phyloP scores from a whole-genome alignment of 2,113 vertebrate species.

The Phainopepla nitens region DNA sequence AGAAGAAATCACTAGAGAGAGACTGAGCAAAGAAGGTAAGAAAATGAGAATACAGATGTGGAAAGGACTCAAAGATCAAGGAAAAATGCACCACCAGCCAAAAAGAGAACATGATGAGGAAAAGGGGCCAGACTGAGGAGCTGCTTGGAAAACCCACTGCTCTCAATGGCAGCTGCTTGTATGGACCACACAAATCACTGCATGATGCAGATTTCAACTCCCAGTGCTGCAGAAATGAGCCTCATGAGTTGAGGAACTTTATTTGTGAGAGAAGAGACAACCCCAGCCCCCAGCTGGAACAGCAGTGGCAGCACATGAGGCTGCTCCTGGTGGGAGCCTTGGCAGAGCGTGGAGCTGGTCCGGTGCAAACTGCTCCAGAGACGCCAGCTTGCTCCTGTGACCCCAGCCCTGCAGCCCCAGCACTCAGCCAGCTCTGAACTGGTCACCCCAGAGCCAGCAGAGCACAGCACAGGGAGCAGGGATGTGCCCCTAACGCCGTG shows the following conservation, averaged over 20 bases:
- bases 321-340: not conserved
- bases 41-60: not conserved
- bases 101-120: not conserved
- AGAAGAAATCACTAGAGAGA: not conserved
- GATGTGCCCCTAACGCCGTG: rapidly evolving
- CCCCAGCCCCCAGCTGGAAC: not conserved
- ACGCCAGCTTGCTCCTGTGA: not conserved
- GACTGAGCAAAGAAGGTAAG: not conserved
- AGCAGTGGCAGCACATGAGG: not conserved
- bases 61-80: not conserved
- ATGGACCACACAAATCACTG: not conserved
- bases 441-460: not conserved
- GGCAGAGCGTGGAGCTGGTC: rapidly evolving
- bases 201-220: not conserved
- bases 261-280: not conserved
- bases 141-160: not conserved
- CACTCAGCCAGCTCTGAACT: not conserved
- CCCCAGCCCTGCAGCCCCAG: not conserved
- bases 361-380: not conserved
- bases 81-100: not conserved
- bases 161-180: not conserved
- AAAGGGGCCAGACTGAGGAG: not conserved
- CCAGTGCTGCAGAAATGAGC: not conserved
- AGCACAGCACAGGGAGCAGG: not conserved
- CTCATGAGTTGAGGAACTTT: not conserved